Evolutionary conservation across 2,888 invertebrate species (phyloP).

Genomic region (Allolobophora icterica): DNA sequence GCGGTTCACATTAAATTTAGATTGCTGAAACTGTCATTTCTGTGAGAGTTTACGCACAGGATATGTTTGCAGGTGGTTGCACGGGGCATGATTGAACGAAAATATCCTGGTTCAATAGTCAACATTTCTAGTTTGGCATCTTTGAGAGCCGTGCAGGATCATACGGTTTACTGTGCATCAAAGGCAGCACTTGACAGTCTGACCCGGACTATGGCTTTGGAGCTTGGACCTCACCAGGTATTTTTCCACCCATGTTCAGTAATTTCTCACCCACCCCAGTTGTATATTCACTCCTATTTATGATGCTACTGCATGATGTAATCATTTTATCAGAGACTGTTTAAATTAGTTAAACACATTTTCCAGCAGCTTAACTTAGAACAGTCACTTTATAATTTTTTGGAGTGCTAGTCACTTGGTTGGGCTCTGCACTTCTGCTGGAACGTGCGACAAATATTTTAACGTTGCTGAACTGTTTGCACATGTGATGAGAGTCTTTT

Average conservation of each 20-base stretch:
- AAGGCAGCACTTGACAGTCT: constrained; percentile 89
- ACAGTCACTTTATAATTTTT: too few relatives aligned
- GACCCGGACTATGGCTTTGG: constrained; percentile 82
- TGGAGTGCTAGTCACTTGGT: too few relatives aligned
- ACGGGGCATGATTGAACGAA: constrained; percentile 75
- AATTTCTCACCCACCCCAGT: neutral
- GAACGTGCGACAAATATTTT: too few relatives aligned
- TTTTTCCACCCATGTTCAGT: neutral
- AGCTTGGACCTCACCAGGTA: constrained; percentile 76
- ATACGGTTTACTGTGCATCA: constrained; percentile 80
- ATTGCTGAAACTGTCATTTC: neutral
- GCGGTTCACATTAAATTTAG: neutral
- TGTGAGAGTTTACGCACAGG: constrained; percentile 2
- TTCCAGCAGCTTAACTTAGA: too few relatives aligned
- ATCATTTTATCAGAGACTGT: too few relatives aligned
- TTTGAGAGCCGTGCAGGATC: constrained; percentile 76
- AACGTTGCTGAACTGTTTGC: too few relatives aligned
- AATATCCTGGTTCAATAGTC: constrained; percentile 80
- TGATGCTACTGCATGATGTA: too few relatives aligned
- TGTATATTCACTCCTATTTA: neutral
- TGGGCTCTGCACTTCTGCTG: too few relatives aligned
- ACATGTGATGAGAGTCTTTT: too few relatives aligned
- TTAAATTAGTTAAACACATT: too few relatives aligned
- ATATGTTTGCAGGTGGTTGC: constrained; percentile 72
- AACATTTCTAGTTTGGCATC: constrained; percentile 82